Base-by-base conservation (phyloP, 2,888 invertebrate species). In the Liposcelis brunnea region DNA sequence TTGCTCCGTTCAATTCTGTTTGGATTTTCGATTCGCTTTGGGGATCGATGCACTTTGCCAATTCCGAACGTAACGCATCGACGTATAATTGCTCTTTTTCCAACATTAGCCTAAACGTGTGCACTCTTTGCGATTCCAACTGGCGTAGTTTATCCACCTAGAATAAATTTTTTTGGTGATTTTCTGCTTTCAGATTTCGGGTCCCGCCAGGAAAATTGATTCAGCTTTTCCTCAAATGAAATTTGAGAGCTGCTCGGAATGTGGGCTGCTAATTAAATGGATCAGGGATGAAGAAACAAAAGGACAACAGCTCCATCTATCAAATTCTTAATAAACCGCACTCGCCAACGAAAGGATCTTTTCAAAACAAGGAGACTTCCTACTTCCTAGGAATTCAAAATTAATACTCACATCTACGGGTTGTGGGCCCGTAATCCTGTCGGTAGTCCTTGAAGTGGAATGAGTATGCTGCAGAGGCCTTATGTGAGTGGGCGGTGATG, bases 51-150 rank as follows among this genome's bases (percentile, higher is more conserved):
- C 59, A 55, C 49, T 61, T 63, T 21, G 63, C 63, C 50, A 74
- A 69, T 65, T 79, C 68, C 66, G 79, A 77, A 49, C 82, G 73
- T 49, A 89, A 65, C 54, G 78, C 74, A 55, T 86, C 80, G 54
- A 86, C 75, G 63, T 84, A 83, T 55, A 80, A 74, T 61, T 80
- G 80, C 57, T 89, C 87, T 56, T 85, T 77, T 56, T 89, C 87
- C 52, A 91, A 68, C 93, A 94, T 94, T 57, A 87, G 70, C 53
- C 80, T 77, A 52, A 90, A 75, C 14, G 90, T 89, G 61, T 83
- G 77, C 47, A 83, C 80, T 56, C 84, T 80, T 54, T 86, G 80
- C 47, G 77, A 74, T 59, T 85, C 84, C 61, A 90, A 68, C 65
- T 89, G 85, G 34, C 80, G 72, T 56, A 83, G 81, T 60, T 85